Base-by-base conservation (phyloP, 2,113 vertebrate genomes). In the Rhodinocichla rosea region DNA sequence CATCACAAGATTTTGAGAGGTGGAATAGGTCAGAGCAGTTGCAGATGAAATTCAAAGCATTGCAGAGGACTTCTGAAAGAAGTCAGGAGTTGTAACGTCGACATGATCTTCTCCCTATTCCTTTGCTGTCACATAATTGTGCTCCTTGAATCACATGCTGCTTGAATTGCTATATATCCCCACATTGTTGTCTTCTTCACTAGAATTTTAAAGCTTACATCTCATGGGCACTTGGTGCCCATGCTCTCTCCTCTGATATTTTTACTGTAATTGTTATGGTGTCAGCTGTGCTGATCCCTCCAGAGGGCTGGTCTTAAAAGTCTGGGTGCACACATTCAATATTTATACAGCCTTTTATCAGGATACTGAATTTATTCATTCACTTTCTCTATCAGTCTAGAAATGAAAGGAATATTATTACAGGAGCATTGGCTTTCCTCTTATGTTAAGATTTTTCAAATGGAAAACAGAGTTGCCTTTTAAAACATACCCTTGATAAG, bases 331-430 rank as follows among this genome's bases (percentile, higher is more conserved):
- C 53, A 74, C 30, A 78, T 95, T 95, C 68, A 91, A 22, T 97
- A 96, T 95, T 96, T 97, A 94, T 97, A 67, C 52, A 91, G 64
- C 7, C 92, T 86, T 70, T 88, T 85, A 94, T 94, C 75, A 77
- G 44, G 59, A 83, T 63, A 70, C 32, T 65, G n/a, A 3, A 22
- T 94, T 79, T 93, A 69, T 53, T 89, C 30, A 52, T 80, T 87
- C 77, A 13, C 33, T 55, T 93, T n/a, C 33, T 80, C 13, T 90
- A 97, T 89, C 84, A 78, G n/a, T 70, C 30, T 94, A 73, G 47
- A 95, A 94, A 74, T 71, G 33, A 92, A 83, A 93, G 50, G 49
- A 80, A 84, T 78, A 52, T 60, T 76, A 87, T 68, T 65, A 24
- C 53, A 91, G 40, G 22, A 80, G 30, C 55, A 73, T 93, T 83